phyloP scores from a whole-genome alignment of 2,888 invertebrate species.

The Leptinotarsa peninsularis region DNA sequence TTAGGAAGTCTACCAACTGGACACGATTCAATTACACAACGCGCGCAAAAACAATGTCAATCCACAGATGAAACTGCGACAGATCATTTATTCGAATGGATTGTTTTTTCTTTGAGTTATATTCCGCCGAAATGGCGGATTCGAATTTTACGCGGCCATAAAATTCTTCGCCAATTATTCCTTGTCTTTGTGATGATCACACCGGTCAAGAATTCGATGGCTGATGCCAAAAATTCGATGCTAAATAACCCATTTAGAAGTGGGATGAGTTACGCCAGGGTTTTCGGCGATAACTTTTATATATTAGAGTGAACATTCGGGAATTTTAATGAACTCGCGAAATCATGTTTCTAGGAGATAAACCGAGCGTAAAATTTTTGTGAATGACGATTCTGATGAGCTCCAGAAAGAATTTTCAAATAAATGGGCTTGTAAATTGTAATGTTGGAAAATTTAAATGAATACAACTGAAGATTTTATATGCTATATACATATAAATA shows the following conservation, averaged over 20 bases:
- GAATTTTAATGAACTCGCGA: conserved; percentile 8
- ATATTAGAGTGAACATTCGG: neutral
- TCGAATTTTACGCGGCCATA: neutral
- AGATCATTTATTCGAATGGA: neutral
- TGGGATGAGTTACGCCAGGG: conserved; percentile 28
- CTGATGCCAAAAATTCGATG: conserved; percentile 40
- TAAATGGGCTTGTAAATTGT: too few relatives aligned
- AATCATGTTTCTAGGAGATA: neutral
- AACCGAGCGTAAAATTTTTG: neutral
- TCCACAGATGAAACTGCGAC: conserved; percentile 1
- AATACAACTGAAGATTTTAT: too few relatives aligned
- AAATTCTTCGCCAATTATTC: conserved; percentile 14
- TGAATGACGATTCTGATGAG: neutral
- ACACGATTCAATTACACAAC: conserved; percentile 9
- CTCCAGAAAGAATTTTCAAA: too few relatives aligned
- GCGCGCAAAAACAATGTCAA: conserved; percentile 6
- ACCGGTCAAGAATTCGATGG: conserved; percentile 25
- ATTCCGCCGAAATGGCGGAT: neutral
- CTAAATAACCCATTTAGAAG: conserved; percentile 37
- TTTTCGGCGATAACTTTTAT: conserved; percentile 22
- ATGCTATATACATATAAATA: too few relatives aligned
- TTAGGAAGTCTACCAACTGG: conserved; percentile 16
- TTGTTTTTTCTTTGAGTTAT: neutral
- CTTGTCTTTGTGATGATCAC: conserved; percentile 21
- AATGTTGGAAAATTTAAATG: too few relatives aligned